These are phyloP conservation scores for Cotesia chilonis DNA, from an alignment of 1,140 invertebrate genomes.

Conservation along the genomic window DNA sequence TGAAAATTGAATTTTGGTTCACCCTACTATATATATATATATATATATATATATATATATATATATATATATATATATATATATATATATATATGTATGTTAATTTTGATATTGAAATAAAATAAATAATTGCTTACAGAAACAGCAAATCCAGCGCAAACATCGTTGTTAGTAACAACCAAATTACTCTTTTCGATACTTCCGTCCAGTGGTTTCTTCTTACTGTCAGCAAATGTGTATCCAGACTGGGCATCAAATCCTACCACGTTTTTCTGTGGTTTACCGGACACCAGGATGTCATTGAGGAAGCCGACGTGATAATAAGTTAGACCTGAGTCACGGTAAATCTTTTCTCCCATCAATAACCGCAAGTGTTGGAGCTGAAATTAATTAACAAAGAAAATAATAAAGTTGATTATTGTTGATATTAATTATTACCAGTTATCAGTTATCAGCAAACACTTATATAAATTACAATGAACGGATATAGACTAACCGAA, in stretches of 20 bases:
- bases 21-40: no score
- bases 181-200: constrained; percentile 65
- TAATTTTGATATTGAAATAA: background rate
- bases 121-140: constrained; percentile 53
- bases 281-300: constrained; percentile 56
- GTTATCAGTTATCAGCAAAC: no score
- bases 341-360: constrained; percentile 56
- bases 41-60: no score
- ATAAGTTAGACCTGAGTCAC: constrained; percentile 59
- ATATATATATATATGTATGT: no score
- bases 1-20: no score
- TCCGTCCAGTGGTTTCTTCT: constrained; percentile 68
- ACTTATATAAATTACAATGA: constrained; percentile 5
- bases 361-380: constrained; percentile 63
- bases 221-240: constrained; percentile 68
- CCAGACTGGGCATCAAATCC: constrained; percentile 67
- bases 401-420: constrained; percentile 15
- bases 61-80: no score
- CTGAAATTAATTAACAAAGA: constrained; percentile 45
- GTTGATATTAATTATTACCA: constrained; percentile 3
- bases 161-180: constrained; percentile 62
- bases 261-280: constrained; percentile 64
- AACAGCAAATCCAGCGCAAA: constrained; percentile 67
- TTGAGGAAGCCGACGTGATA: constrained; percentile 60
- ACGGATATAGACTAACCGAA: constrained; percentile 50